Evolutionary conservation across 2,888 invertebrate genomes (phyloP).

Genomic region (Melinaea menophilus): DNA sequence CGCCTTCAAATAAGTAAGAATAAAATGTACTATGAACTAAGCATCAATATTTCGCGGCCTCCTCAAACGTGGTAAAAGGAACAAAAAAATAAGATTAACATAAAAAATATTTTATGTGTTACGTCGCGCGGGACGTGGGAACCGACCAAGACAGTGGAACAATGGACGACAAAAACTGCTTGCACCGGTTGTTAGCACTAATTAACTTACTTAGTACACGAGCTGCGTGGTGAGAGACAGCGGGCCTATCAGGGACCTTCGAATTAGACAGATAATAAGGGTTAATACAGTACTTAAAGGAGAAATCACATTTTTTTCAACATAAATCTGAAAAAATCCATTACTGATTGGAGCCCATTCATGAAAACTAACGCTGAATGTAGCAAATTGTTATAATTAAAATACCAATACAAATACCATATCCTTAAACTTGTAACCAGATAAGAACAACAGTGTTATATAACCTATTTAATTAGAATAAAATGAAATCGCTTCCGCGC

Average conservation of each 20-base stretch:
- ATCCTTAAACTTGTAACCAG: too few relatives aligned
- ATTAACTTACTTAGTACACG: conserved; percentile 46
- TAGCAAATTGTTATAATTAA: too few relatives aligned
- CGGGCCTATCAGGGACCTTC: conserved; percentile 6
- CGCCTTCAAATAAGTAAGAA: background rate
- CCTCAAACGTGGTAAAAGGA: conserved; percentile 23
- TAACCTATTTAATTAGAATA: background rate
- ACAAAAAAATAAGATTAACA: conserved; percentile 30
- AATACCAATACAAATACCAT: too few relatives aligned
- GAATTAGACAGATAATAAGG: too few relatives aligned
- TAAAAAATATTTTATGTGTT: conserved; percentile 34
- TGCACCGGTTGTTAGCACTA: conserved; percentile 52
- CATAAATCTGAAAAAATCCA: too few relatives aligned
- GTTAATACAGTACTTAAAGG: too few relatives aligned
- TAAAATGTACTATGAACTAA: background rate
- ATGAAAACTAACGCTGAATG: too few relatives aligned
- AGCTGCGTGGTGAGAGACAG: conserved; percentile 15
- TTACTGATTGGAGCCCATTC: too few relatives aligned
- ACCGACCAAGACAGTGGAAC: conserved; percentile 40
- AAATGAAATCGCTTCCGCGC: conserved; percentile 6
- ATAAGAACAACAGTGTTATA: too few relatives aligned
- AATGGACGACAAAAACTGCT: conserved; percentile 52
- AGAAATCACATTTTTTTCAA: too few relatives aligned
- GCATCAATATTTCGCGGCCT: conserved; percentile 20
- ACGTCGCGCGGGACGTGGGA: conserved; percentile 51